Evolutionary conservation across 2,113 vertebrate species (phyloP).

Genomic region (Lonchura striata): DNA sequence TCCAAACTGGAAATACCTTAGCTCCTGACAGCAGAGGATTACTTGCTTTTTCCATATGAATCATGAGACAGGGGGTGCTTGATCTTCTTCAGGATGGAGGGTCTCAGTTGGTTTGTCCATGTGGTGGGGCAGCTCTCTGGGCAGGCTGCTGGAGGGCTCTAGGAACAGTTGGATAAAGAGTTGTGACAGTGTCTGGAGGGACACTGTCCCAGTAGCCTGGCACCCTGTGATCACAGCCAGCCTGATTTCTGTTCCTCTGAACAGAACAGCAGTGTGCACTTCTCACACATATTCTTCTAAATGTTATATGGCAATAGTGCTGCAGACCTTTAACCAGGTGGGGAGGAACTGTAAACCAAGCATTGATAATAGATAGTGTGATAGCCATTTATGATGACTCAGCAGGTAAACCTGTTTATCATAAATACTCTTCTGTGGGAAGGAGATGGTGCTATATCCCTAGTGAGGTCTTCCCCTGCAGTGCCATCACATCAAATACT

Average conservation of each 20-base stretch:
- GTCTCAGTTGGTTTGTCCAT: neutral
- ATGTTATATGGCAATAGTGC: neutral
- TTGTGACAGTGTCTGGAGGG: neutral
- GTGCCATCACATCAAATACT: neutral
- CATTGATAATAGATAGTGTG: neutral
- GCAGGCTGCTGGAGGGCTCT: neutral
- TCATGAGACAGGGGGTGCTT: neutral
- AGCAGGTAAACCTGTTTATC: neutral
- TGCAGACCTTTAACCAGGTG: conserved; percentile 25
- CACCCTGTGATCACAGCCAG: neutral
- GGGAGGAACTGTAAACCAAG: neutral
- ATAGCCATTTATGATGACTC: neutral
- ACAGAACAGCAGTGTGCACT: neutral
- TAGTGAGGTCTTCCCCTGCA: neutral
- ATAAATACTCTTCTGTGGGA: neutral
- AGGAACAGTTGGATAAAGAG: neutral
- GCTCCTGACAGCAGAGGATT: neutral
- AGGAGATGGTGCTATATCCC: neutral
- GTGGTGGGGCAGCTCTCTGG: neutral
- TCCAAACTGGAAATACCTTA: neutral
- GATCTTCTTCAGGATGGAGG: neutral
- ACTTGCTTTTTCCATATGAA: neutral
- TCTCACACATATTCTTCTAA: neutral
- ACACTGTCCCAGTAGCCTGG: neutral
- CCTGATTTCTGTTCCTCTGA: neutral